These are phyloP conservation scores for Peromyscus leucopus DNA, from an alignment of 2,113 vertebrate genomes.

Conservation along the genomic window DNA sequence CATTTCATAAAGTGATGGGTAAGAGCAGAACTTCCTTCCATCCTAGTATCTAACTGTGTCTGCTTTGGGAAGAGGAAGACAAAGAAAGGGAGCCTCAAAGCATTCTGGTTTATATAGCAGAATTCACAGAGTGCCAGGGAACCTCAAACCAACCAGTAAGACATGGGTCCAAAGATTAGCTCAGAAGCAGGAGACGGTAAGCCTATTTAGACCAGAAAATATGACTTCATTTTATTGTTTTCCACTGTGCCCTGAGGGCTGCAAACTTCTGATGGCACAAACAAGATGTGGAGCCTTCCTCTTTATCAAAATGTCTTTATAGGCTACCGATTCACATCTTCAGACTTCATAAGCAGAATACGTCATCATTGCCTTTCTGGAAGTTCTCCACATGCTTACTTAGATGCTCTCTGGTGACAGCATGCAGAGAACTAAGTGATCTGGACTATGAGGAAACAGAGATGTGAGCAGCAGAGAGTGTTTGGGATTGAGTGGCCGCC, in stretches of 20 bases:
- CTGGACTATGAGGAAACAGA: not conserved
- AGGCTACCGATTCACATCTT: not conserved
- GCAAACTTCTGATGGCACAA: not conserved
- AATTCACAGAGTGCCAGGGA: not conserved
- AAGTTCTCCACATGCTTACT: not conserved
- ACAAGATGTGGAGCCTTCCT: not conserved
- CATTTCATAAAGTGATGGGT: slow-evolving; percentile 8
- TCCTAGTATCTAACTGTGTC: slow-evolving; percentile 9
- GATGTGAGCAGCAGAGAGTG: not conserved
- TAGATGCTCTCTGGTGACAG: not conserved
- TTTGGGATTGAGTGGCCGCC: not conserved
- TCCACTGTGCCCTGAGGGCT: not conserved
- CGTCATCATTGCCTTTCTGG: not conserved
- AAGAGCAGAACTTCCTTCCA: slow-evolving; percentile 6
- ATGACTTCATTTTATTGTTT: not conserved
- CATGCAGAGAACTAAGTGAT: not conserved
- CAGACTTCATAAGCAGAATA: not conserved
- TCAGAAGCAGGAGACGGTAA: not conserved
- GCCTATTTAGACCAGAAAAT: not conserved
- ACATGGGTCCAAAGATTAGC: not conserved
- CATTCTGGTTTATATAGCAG: not conserved
- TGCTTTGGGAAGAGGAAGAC: slow-evolving; percentile 12
- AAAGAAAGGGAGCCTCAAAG: not conserved
- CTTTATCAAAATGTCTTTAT: slow-evolving; percentile 34
- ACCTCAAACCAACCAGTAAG: not conserved